Evolutionary conservation across 2,797 vertebrate genomes (phyloP), one percentile per base, ranked within the genome.

Genomic region (Hybognathus amarus): DNA sequence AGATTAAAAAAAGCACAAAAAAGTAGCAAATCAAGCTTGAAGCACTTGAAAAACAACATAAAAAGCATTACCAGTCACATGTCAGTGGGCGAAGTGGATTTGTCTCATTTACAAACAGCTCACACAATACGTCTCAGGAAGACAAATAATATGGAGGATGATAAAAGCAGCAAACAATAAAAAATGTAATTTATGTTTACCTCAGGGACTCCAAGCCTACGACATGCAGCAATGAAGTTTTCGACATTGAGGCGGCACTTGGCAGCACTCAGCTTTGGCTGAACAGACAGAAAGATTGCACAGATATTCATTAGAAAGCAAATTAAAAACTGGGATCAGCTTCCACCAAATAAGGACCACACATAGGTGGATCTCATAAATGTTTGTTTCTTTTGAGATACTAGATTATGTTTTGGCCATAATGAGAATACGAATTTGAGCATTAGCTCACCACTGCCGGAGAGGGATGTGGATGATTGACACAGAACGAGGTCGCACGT

Each of bases 181-280:
- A 76, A 82, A 22, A 64, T 40, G 17, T 38, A 24, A 38, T 75
- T 22, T 52, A 20, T 61, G 82, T 50, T 89, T 94, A 97, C 97
- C 97, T 98, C 96, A 0, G 96, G 92, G 47, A 97, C 92, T 17
- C 97, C 97, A 82, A 98, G 93, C 86, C 93, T 96, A 10, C 96
- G 95, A 86, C 97, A 97, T 20, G 97, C 97, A 22, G 92, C 66
- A 12, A 97, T 88, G 91, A 97, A 98, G 90, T 94, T 97, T 85
- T 98, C 96, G 82, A 97, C 95, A 12, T 97, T 98, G 76, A 96
- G 95, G 73, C 95, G 94, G 88, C 95, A 94, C 87, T 97, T 97
- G 24, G 95, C 93, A 4, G 93, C 78, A 56, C 96, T 97, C 88
- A 98, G 94, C 87, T 97, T 97, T 79, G 97, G 97, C 96, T 97